Evolutionary conservation across 2,888 invertebrate species (phyloP).

Genomic region (Cantharis rustica): DNA sequence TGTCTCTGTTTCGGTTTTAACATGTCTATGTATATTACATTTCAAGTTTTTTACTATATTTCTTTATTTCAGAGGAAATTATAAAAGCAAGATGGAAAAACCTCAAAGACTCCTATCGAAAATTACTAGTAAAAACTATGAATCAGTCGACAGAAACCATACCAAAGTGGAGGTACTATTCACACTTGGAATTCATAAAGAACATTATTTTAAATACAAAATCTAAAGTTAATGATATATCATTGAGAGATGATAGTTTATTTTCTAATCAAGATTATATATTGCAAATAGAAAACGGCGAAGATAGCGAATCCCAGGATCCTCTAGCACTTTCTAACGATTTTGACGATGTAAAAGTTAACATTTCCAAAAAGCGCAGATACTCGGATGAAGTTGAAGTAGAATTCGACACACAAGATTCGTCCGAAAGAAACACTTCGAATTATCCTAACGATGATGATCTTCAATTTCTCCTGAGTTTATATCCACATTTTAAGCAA

Average conservation of each 20-base stretch:
- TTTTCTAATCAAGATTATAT: conserved; percentile 29
- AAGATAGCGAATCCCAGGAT: conserved; percentile 28
- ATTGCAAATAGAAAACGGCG: conserved; percentile 20
- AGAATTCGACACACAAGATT: conserved; percentile 6
- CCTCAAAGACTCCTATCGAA: conserved; percentile 46
- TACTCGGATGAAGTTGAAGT: neutral
- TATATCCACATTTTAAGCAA: conserved; percentile 38
- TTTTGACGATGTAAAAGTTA: conserved; percentile 6
- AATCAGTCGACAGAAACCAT: conserved; percentile 17
- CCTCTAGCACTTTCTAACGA: conserved; percentile 26
- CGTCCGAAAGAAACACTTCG: conserved; percentile 3
- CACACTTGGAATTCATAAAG: conserved; percentile 38
- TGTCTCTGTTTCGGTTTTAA: too few species aligned
- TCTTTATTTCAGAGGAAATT: conserved; percentile 50
- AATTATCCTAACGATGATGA: conserved; percentile 35
- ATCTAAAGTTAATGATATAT: conserved; percentile 35
- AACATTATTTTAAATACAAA: conserved; percentile 36
- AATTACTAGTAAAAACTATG: conserved; percentile 31
- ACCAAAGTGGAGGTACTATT: conserved; percentile 38
- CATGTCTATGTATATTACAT: too few species aligned
- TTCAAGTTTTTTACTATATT: neutral
- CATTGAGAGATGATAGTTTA: conserved; percentile 24
- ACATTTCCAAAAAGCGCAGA: conserved; percentile 21
- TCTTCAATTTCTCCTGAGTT: conserved; percentile 38
- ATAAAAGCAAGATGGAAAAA: conserved; percentile 56